Evolutionary conservation across 2,797 vertebrate species (phyloP), one percentile per base, ranked within the genome.

Genomic region (Chaenodraco wilsoni): DNA sequence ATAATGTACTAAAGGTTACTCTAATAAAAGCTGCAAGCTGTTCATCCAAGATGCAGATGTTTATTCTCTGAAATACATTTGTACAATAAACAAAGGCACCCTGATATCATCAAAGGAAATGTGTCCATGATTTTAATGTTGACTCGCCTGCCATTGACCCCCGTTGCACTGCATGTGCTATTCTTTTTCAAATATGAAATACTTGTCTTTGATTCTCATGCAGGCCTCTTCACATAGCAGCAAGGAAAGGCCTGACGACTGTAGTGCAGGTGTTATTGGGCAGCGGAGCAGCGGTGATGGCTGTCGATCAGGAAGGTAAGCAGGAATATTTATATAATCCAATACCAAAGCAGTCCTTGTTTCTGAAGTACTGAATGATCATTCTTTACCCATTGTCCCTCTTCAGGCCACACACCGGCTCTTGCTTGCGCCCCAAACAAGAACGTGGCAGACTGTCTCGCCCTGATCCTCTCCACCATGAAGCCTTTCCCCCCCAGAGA

Each of bases 401-500:
- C 31, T 84, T 21, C 79, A 99, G 98, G 97, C 88, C 96, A 95
- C 90, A 99, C 97, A 54, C 97, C 98, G 50, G 98, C 98, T 83
- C 89, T 99, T 94, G 97, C 98, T 27, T 99, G 98, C 8, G 97
- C 97, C 56, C 96, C 98, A 31, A 99, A 98, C 94, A 98, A 98
- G 93, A 97, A 98, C 8, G 98, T 98, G 65, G 97, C 98, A 0
- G 96, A 98, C 90, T 99, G 98, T 82, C 95, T 99, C 93, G 96
- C 98, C 90, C 93, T 98, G 87, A 99, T 99, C 94, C 97, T 99
- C 75, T 98, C 98, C 94, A 98, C 97, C 93, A 99, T 99, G 98
- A 99, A 97, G 96, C 97, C 96, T 95, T 98, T 97, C 92, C 95
- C 97, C 78, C 95, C 97, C 83, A 96, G 95, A 94, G 97, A 98